Conservation (phyloP, 2,797 vertebrate species). For the Somateria mollissima region DNA sequence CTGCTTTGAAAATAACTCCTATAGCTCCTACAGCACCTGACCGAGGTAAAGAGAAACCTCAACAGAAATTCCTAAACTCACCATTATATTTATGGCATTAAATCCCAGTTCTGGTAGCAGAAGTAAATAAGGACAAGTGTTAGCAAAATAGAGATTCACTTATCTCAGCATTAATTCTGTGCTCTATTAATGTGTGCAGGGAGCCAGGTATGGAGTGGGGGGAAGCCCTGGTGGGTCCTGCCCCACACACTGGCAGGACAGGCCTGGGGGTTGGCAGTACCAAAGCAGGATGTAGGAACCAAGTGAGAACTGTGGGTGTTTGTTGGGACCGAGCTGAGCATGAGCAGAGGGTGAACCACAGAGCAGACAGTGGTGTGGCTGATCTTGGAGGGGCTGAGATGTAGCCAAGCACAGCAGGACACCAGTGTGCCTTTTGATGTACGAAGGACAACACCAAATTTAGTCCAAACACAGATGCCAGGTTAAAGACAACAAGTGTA, state of each 20-base stretch:
- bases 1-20: background rate
- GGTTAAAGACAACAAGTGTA: background rate
- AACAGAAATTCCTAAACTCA: background rate
- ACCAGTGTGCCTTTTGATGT: background rate
- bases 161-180: background rate
- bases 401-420: background rate
- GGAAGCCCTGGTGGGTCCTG: background rate
- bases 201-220: no score
- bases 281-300: background rate
- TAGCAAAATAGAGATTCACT: background rate
- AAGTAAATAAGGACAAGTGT: background rate
- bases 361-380: fast-evolving
- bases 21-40: background rate
- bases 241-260: background rate
- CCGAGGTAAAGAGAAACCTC: background rate
- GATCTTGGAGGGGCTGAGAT: background rate
- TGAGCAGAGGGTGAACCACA: background rate
- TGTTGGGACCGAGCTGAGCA: background rate
- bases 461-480: background rate
- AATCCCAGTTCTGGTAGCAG: background rate
- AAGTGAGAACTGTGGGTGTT: background rate
- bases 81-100: background rate
- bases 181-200: background rate
- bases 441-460: background rate
- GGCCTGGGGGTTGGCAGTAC: background rate